Conservation (phyloP, 2,888 invertebrate genomes). For the Cerceris ruficornis region DNA sequence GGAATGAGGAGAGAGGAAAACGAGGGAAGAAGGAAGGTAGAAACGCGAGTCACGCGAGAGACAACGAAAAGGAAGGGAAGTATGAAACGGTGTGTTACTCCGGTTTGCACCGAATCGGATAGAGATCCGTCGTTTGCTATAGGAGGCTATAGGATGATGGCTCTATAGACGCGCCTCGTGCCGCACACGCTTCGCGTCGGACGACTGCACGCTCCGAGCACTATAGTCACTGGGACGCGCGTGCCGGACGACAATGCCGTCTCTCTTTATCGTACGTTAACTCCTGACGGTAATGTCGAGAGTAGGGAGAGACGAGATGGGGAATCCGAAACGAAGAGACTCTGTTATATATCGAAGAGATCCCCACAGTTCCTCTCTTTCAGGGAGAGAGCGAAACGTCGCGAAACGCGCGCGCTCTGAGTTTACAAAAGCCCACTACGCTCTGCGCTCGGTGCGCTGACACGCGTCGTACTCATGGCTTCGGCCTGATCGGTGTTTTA, state of each 20-base stretch:
- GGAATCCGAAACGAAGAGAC: too few relatives aligned
- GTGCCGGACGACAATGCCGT: slow-evolving; percentile 10
- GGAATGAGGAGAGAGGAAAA: too few relatives aligned
- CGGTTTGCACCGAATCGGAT: too few relatives aligned
- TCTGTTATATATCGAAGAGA: too few relatives aligned
- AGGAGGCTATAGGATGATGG: not conserved
- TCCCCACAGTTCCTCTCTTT: too few relatives aligned
- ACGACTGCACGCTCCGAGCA: not conserved
- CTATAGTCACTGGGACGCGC: not conserved
- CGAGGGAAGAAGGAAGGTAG: too few relatives aligned
- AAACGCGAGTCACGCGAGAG: not conserved
- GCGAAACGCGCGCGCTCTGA: slow-evolving; percentile 16
- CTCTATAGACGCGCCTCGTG: not conserved
- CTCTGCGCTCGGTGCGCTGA: slow-evolving; percentile 41
- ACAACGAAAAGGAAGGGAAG: not conserved
- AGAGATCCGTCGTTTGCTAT: too few relatives aligned
- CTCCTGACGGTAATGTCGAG: not conserved
- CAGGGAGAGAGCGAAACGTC: too few relatives aligned
- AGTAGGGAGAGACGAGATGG: too few relatives aligned
- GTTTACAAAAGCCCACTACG: slow-evolving; percentile 22
- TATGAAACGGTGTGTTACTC: too few relatives aligned
- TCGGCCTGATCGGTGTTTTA: slow-evolving; percentile 52
- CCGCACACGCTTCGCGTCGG: not conserved
- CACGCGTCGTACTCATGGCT: slow-evolving; percentile 65
- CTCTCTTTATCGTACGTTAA: not conserved